Conservation (phyloP, 2,888 invertebrate genomes). For the Dryocosmus kuriphilus region DNA sequence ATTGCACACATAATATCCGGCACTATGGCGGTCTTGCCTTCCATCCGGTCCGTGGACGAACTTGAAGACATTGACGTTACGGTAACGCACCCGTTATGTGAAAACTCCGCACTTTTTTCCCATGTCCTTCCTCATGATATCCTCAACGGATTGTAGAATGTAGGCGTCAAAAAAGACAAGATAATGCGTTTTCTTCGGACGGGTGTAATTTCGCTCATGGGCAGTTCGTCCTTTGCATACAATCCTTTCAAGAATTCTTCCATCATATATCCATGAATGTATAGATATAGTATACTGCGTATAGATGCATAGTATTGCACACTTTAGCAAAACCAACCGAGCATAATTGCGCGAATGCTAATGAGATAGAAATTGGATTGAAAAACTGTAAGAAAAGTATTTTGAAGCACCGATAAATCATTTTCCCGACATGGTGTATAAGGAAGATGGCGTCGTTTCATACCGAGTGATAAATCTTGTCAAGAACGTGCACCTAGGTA, state of each 20-base stretch:
- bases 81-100: conserved; percentile 38
- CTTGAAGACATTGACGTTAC: conserved; percentile 21
- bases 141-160: conserved; percentile 15
- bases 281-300: too few relatives aligned
- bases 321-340: not conserved
- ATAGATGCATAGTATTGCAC: too few relatives aligned
- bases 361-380: not conserved
- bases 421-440: not conserved
- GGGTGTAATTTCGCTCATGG: conserved; percentile 19
- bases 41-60: conserved; percentile 31
- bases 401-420: conserved; percentile 2
- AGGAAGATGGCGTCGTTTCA: conserved; percentile 23
- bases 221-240: conserved; percentile 13
- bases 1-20: conserved; percentile 38
- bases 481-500: conserved; percentile 15
- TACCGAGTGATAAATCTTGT: conserved; percentile 34
- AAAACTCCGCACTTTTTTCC: conserved; percentile 16
- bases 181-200: not conserved
- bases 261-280: too few relatives aligned
- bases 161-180: not conserved
- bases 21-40: conserved; percentile 1
- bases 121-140: conserved; percentile 18
- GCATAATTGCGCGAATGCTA: not conserved
- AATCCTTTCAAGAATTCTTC: not conserved
- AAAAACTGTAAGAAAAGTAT: not conserved